Evolutionary conservation across 2,113 vertebrate species (phyloP).

Genomic region (Dromaius novaehollandiae): DNA sequence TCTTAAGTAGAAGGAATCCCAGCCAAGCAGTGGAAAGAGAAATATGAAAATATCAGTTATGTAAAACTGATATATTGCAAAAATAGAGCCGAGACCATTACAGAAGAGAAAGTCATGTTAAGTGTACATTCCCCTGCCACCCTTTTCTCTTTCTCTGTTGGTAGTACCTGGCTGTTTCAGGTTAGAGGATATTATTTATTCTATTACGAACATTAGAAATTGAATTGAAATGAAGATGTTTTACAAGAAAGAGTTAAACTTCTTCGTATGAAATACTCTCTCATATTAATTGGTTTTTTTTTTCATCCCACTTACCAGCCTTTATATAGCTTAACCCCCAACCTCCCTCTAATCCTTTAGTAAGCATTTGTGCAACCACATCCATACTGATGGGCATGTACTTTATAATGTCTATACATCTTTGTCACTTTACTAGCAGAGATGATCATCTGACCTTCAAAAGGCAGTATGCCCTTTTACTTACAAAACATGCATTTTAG

Average conservation of each 20-base stretch:
- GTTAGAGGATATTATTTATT: neutral
- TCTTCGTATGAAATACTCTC: neutral
- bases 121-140: neutral
- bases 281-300: no score
- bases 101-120: neutral
- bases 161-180: neutral
- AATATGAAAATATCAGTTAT: neutral
- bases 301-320: neutral
- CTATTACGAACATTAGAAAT: neutral
- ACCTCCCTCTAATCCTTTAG: neutral
- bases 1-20: neutral
- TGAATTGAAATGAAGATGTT: neutral
- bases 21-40: neutral
- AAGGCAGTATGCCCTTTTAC: neutral
- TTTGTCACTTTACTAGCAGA: neutral
- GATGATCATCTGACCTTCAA: neutral
- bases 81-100: neutral
- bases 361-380: neutral
- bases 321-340: neutral
- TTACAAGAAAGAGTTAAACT: neutral
- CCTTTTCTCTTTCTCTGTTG: neutral
- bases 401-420: neutral
- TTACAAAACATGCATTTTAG: neutral
- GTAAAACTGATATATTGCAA: neutral
- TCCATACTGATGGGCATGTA: neutral